Evolutionary conservation across 2,888 invertebrate genomes (phyloP).

Genomic region (Lomographa bimaculata): DNA sequence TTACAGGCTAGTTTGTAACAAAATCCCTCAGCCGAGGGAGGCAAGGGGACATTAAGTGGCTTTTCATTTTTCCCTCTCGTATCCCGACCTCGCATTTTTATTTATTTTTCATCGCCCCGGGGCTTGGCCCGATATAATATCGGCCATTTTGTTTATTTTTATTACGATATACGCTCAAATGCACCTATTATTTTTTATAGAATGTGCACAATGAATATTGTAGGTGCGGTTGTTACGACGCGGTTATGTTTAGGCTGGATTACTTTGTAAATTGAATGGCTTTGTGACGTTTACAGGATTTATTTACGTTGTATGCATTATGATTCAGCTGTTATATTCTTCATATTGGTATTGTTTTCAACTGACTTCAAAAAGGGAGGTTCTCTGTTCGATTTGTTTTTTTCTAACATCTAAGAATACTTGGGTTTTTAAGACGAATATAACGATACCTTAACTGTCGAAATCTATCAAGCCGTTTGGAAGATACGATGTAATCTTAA

Average conservation of each 20-base stretch:
- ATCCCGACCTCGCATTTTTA: constrained; percentile 61
- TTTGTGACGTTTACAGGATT: constrained; percentile 23
- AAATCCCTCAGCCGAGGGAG: constrained; percentile 55
- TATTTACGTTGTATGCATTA: constrained; percentile 19
- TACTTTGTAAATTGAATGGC: constrained; percentile 37
- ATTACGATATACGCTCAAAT: constrained; percentile 68
- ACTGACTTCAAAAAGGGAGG: no score
- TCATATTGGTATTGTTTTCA: no score
- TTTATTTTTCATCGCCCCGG: constrained; percentile 79
- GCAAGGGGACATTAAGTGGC: constrained; percentile 73
- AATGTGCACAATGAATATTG: constrained; percentile 52
- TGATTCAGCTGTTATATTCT: constrained; percentile 11
- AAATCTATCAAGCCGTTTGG: no score
- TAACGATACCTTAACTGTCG: no score
- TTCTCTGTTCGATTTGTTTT: no score
- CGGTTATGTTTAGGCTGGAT: constrained; percentile 29
- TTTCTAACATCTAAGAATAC: no score
- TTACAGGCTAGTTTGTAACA: constrained; percentile 39
- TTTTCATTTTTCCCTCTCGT: constrained; percentile 68
- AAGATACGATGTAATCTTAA: no score
- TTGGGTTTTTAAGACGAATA: no score
- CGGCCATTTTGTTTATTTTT: constrained; percentile 74
- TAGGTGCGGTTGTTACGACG: constrained; percentile 28
- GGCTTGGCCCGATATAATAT: constrained; percentile 69
- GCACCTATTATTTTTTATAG: constrained; percentile 68